Conservation (phyloP, 2,888 invertebrate species). For the Ametastegia equiseti region DNA sequence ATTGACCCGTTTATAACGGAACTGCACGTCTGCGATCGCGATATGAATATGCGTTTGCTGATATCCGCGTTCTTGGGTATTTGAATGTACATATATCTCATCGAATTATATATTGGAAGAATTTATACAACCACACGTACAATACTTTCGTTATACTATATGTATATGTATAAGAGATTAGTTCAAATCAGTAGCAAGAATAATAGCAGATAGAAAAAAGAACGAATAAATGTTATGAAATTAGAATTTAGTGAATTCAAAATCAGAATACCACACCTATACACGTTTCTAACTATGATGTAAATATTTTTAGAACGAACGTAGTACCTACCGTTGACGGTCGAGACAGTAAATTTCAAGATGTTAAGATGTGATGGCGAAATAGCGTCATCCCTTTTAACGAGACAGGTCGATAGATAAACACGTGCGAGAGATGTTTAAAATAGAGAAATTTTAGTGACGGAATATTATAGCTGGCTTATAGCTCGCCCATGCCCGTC, state of each 20-base stretch:
- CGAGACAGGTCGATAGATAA: slow-evolving; percentile 41
- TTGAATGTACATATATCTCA: too few relatives aligned
- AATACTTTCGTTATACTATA: too few relatives aligned
- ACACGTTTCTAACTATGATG: neutral
- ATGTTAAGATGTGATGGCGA: neutral
- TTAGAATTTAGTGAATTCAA: too few relatives aligned
- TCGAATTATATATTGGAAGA: too few relatives aligned
- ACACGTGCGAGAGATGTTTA: neutral
- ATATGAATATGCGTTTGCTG: neutral
- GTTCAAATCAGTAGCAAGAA: too few relatives aligned
- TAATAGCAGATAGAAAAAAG: too few relatives aligned
- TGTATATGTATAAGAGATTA: too few relatives aligned
- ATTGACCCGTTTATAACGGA: slow-evolving; percentile 26
- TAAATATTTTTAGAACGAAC: slow-evolving; percentile 26
- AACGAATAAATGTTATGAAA: too few relatives aligned
- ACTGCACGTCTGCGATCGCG: neutral
- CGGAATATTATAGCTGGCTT: too few relatives aligned
- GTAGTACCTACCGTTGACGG: neutral
- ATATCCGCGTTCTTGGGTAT: neutral
- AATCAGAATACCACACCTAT: neutral
- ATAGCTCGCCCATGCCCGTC: too few relatives aligned
- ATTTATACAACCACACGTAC: too few relatives aligned
- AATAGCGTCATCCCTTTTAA: slow-evolving; percentile 27
- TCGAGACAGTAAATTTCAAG: neutral
- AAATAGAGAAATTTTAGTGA: slow-evolving; percentile 13